phyloP scores from a whole-genome alignment of 2,113 vertebrate species.

The Dasyurus viverrinus region DNA sequence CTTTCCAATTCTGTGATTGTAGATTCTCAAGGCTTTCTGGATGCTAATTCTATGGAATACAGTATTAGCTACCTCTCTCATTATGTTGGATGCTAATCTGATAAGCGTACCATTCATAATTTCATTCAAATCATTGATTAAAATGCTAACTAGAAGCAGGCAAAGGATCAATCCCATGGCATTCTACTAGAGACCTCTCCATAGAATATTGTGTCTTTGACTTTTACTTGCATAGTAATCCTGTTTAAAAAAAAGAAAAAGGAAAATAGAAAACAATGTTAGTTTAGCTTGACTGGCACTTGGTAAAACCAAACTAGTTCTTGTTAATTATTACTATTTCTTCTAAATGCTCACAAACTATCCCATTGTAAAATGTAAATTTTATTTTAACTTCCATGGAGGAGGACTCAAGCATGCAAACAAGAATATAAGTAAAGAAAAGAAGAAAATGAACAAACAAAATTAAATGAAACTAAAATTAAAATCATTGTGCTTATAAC shows the following conservation, averaged over 20 bases:
- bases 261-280: not conserved
- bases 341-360: not conserved
- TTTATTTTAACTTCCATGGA: not conserved
- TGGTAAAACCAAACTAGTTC: not conserved
- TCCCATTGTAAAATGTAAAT: not conserved
- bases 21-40: not conserved
- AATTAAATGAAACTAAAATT: not conserved
- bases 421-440: not conserved
- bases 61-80: not conserved
- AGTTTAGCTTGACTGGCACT: not conserved
- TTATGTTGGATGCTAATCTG: not conserved
- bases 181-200: not conserved
- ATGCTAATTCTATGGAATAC: not conserved
- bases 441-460: not conserved
- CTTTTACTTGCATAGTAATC: not conserved
- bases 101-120: not conserved
- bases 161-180: not conserved
- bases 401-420: not conserved
- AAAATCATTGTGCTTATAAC: not conserved
- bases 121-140: not conserved
- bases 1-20: not conserved
- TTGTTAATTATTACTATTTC: not conserved
- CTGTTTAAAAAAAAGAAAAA: not conserved
- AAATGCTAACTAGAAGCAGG: not conserved
- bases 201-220: not conserved